phyloP scores from a whole-genome alignment of 2,888 invertebrate genomes.

The Xestia c-nigrum region DNA sequence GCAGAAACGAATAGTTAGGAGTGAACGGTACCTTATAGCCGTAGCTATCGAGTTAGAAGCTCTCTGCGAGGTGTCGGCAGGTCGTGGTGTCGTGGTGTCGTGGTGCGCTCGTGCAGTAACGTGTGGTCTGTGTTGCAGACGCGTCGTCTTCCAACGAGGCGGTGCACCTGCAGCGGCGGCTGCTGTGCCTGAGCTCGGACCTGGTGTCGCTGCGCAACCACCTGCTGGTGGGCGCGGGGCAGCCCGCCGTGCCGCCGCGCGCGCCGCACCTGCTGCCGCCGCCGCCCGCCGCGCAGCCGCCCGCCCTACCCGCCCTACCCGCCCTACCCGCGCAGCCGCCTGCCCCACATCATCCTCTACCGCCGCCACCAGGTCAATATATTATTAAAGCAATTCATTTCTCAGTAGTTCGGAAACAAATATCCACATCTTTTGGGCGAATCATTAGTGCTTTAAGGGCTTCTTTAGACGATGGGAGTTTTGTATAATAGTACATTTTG shows the following conservation, averaged over 20 bases:
- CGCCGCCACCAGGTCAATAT: slow-evolving; percentile 74
- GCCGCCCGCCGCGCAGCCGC: slow-evolving; percentile 66
- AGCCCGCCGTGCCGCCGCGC: slow-evolving; percentile 79
- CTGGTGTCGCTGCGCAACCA: slow-evolving; percentile 97
- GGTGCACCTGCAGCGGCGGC: slow-evolving; percentile 97
- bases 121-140: slow-evolving; percentile 91
- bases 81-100: no score
- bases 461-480: neutral
- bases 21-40: neutral
- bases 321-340: slow-evolving; percentile 66
- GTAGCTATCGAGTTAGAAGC: neutral
- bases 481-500: neutral
- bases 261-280: slow-evolving; percentile 69
- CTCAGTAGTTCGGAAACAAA: neutral
- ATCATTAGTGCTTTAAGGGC: neutral
- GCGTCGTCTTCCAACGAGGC: slow-evolving; percentile 98
- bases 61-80: no score
- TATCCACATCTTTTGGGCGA: neutral
- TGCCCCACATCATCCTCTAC: slow-evolving; percentile 61
- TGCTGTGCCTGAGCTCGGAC: slow-evolving; percentile 97
- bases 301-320: slow-evolving; percentile 30
- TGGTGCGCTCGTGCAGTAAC: neutral
- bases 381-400: neutral
- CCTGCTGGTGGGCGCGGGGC: slow-evolving; percentile 92
- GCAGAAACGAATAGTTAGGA: neutral